A percentile compares a stretch with the other conserved stretches of the same genome.
These are phyloP conservation scores for Heliothis peltigera DNA, from an alignment of 2,888 invertebrate genomes.

Conservation along the genomic window DNA sequence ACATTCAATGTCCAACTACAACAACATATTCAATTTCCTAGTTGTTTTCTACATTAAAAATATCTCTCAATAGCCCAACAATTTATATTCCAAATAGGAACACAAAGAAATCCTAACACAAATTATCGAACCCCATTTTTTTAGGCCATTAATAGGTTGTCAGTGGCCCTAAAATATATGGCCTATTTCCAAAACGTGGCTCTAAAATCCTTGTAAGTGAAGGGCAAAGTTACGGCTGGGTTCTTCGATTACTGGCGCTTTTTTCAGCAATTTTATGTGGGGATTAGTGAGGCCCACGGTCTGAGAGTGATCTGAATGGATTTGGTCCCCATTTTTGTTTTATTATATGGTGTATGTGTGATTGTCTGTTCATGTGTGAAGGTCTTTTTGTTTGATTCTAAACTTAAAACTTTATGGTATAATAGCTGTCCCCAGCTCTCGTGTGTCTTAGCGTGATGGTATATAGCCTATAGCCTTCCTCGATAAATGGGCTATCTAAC, in stretches of 20 bases:
- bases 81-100: slow-evolving; percentile 21
- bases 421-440: too few species aligned
- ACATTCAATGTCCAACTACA: too few species aligned
- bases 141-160: slow-evolving; percentile 57
- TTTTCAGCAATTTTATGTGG: slow-evolving; percentile 70
- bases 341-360: slow-evolving; percentile 32
- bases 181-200: slow-evolving; percentile 60
- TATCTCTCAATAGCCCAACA: slow-evolving; percentile 20
- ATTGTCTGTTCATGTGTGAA: slow-evolving; percentile 37
- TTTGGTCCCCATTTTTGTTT: slow-evolving; percentile 46
- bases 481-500: too few species aligned
- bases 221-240: slow-evolving; percentile 72
- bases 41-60: not conserved
- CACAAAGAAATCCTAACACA: slow-evolving; percentile 34
- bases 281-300: slow-evolving; percentile 63
- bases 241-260: slow-evolving; percentile 71
- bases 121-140: slow-evolving; percentile 41
- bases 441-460: too few species aligned
- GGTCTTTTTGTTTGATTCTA: slow-evolving; percentile 18
- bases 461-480: too few species aligned
- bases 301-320: slow-evolving; percentile 50
- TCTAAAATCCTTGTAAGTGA: slow-evolving; percentile 71
- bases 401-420: too few species aligned
- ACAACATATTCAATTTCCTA: too few species aligned
- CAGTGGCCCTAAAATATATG: slow-evolving; percentile 53